phyloP scores from a whole-genome alignment of 2,888 invertebrate genomes.

The Frankliniella fusca region DNA sequence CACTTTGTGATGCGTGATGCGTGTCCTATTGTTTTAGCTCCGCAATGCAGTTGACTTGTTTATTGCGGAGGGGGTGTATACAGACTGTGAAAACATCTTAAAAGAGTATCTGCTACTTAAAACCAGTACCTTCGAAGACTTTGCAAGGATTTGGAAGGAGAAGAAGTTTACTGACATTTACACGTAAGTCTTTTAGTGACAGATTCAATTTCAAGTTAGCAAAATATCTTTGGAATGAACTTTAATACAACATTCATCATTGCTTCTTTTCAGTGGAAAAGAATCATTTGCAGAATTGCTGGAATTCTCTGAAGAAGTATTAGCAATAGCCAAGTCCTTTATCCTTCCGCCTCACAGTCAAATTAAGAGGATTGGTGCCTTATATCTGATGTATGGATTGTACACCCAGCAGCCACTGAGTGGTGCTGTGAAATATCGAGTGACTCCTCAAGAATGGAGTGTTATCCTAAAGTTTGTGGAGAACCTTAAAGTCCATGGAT shows the following conservation, averaged over 20 bases:
- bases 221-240: not conserved
- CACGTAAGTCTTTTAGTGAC: not conserved
- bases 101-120: not conserved
- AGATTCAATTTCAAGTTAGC: not conserved
- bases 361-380: conserved; percentile 2
- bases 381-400: conserved; percentile 13
- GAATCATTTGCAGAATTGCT: not conserved
- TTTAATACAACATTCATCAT: not conserved
- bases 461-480: conserved; percentile 3
- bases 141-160: not conserved
- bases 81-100: not conserved
- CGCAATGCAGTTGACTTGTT: not conserved
- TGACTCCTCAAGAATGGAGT: conserved; percentile 7
- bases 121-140: not conserved
- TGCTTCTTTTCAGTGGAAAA: not conserved
- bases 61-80: not conserved
- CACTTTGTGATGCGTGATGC: too few species aligned
- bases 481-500: not conserved
- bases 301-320: not conserved
- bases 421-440: not conserved
- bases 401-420: not conserved
- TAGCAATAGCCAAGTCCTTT: not conserved
- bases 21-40: too few species aligned
- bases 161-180: not conserved
- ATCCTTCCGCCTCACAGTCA: not conserved